A percentile compares a stretch with the other conserved stretches of the same genome.
Evolutionary conservation across 2,888 invertebrate genomes (phyloP).

Genomic region (Pterobdella sp.): DNA sequence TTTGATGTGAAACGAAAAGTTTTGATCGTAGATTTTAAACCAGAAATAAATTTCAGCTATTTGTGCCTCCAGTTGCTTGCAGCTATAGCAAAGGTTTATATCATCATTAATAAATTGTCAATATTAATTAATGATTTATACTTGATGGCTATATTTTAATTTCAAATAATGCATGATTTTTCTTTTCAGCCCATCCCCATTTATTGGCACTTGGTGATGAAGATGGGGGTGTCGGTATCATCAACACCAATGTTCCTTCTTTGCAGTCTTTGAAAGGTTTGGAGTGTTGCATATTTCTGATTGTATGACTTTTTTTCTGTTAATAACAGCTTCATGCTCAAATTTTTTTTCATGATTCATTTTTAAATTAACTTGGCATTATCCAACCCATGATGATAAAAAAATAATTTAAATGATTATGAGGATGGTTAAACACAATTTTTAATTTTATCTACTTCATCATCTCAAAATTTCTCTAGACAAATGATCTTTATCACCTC

Average conservation of each 20-base stretch:
- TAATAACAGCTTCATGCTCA: too few relatives aligned
- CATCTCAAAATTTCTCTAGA: not conserved
- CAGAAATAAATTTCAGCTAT: slow-evolving; percentile 8
- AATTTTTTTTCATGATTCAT: too few relatives aligned
- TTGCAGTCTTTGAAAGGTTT: slow-evolving; percentile 31
- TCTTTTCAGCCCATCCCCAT: slow-evolving; percentile 25
- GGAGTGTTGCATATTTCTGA: too few relatives aligned
- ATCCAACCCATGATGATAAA: too few relatives aligned
- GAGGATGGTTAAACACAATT: not conserved
- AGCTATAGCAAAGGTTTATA: slow-evolving; percentile 29
- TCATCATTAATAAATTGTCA: slow-evolving; percentile 16
- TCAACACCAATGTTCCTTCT: slow-evolving; percentile 30
- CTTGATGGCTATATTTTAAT: not conserved
- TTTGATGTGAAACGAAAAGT: not conserved
- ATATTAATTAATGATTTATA: not conserved
- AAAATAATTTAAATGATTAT: too few relatives aligned
- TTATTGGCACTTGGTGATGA: slow-evolving; percentile 37
- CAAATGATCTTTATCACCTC: not conserved
- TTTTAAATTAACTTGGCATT: too few relatives aligned
- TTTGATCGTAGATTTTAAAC: too few relatives aligned
- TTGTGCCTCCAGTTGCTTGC: slow-evolving; percentile 27
- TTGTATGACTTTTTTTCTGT: too few relatives aligned
- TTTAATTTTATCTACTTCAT: not conserved
- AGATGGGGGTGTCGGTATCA: slow-evolving; percentile 36
- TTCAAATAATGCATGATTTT: not conserved